A percentile compares a stretch with the other conserved stretches of the same genome.
phyloP scores from a whole-genome alignment of 1,140 invertebrate genomes.

The Ctenoplectra terminalis region DNA sequence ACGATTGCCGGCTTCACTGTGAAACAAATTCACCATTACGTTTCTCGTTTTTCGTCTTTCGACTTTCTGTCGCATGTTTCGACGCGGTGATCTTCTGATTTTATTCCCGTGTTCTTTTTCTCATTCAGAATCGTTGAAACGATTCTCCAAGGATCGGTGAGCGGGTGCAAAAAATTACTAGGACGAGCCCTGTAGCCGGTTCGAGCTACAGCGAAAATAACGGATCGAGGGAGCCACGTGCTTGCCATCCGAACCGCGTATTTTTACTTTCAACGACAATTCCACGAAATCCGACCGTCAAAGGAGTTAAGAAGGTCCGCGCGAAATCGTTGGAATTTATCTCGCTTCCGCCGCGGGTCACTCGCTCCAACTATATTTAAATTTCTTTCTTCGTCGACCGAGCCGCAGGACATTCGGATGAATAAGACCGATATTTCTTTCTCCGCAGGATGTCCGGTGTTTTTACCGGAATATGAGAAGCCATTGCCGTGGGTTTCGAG shows the following conservation, averaged over 20 bases:
- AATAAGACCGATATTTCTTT: constrained; percentile 17
- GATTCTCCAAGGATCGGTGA: constrained; percentile 1
- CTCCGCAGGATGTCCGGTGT: not conserved
- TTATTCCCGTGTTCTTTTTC: not conserved
- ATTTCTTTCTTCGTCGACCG: constrained; percentile 56
- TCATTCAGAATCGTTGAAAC: too few species aligned
- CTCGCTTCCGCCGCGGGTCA: constrained; percentile 67
- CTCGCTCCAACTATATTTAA: constrained; percentile 67
- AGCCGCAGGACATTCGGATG: constrained; percentile 25
- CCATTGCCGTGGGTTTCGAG: not conserved
- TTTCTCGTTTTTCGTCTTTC: not conserved
- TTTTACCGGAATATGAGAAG: not conserved
- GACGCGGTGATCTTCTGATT: too few species aligned
- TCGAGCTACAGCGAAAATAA: constrained; percentile 62
- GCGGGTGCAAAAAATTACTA: constrained; percentile 39
- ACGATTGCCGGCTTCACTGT: constrained; percentile 89
- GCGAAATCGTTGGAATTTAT: constrained; percentile 72
- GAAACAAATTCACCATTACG: constrained; percentile 50
- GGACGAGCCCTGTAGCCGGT: not conserved
- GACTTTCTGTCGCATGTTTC: too few species aligned
- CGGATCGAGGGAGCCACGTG: constrained; percentile 62
- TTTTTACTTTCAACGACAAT: constrained; percentile 76
- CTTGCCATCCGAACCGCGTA: constrained; percentile 63
- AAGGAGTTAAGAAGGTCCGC: constrained; percentile 72
- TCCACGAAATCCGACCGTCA: constrained; percentile 75